These are phyloP conservation scores for Eupithecia insigniata DNA, from an alignment of 2,888 invertebrate genomes.

Conservation along the genomic window DNA sequence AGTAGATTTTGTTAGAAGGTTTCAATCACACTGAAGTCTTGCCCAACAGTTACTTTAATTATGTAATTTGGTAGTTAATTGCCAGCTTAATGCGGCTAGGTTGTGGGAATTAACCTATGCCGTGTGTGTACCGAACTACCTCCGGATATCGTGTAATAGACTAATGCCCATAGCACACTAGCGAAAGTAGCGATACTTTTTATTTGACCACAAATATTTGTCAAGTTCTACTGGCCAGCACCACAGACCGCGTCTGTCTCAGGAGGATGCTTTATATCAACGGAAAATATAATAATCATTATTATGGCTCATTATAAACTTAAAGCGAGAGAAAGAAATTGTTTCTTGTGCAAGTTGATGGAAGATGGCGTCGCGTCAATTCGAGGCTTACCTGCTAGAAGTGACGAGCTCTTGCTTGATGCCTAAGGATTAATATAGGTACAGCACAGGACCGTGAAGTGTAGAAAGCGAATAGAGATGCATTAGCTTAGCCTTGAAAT, in stretches of 20 bases:
- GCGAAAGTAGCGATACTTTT: background rate
- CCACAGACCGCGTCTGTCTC: background rate
- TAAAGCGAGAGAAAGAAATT: too few relatives aligned
- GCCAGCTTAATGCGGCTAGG: background rate
- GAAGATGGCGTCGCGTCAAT: too few relatives aligned
- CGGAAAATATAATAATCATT: too few relatives aligned
- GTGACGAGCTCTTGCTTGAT: too few relatives aligned
- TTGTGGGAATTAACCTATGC: constrained; percentile 1
- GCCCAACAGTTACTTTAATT: background rate
- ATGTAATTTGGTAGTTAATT: constrained; percentile 2
- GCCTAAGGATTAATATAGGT: too few relatives aligned
- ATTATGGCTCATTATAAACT: too few relatives aligned
- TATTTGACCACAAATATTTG: background rate
- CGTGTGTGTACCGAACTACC: background rate
- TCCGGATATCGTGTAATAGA: background rate
- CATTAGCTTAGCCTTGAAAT: too few relatives aligned
- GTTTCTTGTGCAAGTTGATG: too few relatives aligned
- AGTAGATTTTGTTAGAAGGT: background rate
- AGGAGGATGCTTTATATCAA: too few relatives aligned
- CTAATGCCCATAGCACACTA: background rate
- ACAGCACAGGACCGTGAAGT: too few relatives aligned
- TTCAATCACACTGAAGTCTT: background rate
- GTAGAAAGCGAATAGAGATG: too few relatives aligned
- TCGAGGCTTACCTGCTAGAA: too few relatives aligned
- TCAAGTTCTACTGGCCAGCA: background rate